These are phyloP conservation scores for Cercopithecus mona DNA, from an alignment of 2,113 vertebrate genomes.

Conservation along the genomic window DNA sequence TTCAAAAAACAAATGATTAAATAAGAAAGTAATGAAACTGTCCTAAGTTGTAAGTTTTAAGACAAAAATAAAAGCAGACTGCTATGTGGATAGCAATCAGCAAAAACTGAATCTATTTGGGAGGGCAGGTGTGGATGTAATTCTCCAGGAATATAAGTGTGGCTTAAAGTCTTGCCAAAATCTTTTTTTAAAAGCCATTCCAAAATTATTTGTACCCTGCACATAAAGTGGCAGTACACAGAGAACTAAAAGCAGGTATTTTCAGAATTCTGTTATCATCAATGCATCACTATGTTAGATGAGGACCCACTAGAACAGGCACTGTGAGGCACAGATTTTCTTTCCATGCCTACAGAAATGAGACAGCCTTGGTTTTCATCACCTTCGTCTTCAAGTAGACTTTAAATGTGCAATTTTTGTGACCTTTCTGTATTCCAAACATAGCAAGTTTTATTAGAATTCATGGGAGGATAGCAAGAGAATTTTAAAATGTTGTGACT, in stretches of 20 bases:
- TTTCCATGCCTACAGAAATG: background rate
- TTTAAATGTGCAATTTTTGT: background rate
- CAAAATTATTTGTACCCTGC: background rate
- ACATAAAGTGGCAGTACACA: background rate
- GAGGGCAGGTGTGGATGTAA: background rate
- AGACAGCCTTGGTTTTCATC: background rate
- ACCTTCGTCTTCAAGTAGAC: background rate
- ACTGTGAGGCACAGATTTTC: background rate
- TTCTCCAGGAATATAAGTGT: background rate
- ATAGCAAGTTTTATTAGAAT: conserved; percentile 19
- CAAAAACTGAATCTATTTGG: background rate
- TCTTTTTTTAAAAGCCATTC: background rate
- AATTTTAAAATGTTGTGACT: background rate
- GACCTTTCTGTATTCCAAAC: background rate
- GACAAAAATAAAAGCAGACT: background rate
- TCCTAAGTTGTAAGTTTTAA: background rate
- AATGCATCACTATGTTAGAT: background rate
- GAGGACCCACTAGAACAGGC: background rate
- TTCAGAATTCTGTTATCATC: background rate
- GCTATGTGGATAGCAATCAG: background rate
- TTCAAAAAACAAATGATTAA: background rate
- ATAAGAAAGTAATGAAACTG: background rate
- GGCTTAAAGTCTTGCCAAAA: background rate
- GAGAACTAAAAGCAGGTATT: background rate
- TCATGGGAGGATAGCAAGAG: background rate